These are phyloP conservation scores for Illadopsis cleaveri DNA, from an alignment of 2,113 vertebrate species.

Conservation along the genomic window DNA sequence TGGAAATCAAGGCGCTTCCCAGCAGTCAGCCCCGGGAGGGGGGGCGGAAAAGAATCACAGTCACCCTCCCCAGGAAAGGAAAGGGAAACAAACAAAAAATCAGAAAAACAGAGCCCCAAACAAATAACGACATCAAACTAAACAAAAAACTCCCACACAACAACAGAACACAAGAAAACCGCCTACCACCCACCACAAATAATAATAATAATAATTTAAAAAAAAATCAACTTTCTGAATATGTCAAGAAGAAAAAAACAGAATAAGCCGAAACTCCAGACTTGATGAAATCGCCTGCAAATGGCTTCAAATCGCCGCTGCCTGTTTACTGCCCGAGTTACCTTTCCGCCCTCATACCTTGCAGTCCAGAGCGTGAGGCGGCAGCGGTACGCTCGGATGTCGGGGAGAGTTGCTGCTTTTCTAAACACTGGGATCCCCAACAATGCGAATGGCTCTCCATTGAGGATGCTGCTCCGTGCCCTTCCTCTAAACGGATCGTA, in stretches of 20 bases:
- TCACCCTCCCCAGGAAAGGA: not conserved
- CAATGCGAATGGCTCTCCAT: conserved; percentile 42
- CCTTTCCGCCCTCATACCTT: conserved; percentile 5
- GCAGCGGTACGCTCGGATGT: not conserved
- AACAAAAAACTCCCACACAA: not conserved
- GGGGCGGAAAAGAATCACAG: too few relatives aligned
- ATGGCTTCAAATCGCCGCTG: not conserved
- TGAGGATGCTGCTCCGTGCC: conserved; percentile 54
- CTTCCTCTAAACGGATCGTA: conserved; percentile 76
- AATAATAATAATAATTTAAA: not conserved
- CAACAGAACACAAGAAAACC: rapidly evolving
- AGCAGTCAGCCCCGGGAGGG: not conserved
- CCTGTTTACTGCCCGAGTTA: not conserved
- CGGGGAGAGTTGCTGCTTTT: not conserved
- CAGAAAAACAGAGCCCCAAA: not conserved
- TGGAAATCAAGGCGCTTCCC: not conserved
- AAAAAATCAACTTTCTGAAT: not conserved
- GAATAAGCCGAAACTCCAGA: not conserved
- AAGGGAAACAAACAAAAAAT: not conserved
- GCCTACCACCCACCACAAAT: not conserved
- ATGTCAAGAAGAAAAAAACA: not conserved
- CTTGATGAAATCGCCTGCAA: not conserved
- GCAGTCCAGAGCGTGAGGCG: not conserved
- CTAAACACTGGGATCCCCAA: conserved; percentile 22
- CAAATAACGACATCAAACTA: not conserved